These are phyloP conservation scores for Bucco capensis DNA, from an alignment of 2,113 vertebrate species.

Conservation along the genomic window DNA sequence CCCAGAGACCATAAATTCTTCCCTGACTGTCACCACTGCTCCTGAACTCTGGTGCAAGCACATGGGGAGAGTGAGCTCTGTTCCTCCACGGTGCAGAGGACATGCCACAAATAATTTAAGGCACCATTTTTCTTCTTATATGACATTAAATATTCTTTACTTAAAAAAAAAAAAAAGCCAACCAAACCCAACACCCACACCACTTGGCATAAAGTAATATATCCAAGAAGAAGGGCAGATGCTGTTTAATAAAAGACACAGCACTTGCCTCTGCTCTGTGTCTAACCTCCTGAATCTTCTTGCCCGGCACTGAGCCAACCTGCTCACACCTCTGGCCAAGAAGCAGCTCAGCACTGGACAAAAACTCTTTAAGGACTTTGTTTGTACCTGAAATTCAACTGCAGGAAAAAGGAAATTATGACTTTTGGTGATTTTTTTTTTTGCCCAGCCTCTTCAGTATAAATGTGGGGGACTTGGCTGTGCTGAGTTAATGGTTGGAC, in stretches of 20 bases:
- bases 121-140: conserved; percentile 48
- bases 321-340: background rate
- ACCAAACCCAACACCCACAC: background rate
- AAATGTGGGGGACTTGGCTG: background rate
- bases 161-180: conserved; percentile 16
- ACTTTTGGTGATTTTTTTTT: background rate
- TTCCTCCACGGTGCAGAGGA: conserved; percentile 48
- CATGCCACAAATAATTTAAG: conserved; percentile 67
- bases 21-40: conserved; percentile 36
- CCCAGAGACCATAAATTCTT: conserved; percentile 53
- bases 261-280: background rate
- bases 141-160: conserved; percentile 63
- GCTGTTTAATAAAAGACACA: conserved; percentile 52
- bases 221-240: conserved; percentile 57
- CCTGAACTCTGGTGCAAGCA: background rate
- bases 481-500: background rate
- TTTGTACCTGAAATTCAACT: background rate
- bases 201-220: conserved; percentile 48
- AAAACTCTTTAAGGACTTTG: background rate
- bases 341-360: background rate
- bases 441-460: background rate
- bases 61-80: conserved; percentile 51
- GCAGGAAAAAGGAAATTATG: background rate
- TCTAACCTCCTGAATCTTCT: conserved; percentile 28
- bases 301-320: background rate